phyloP scores from a whole-genome alignment of 1,140 invertebrate species.

The Melanaphis sacchari region DNA sequence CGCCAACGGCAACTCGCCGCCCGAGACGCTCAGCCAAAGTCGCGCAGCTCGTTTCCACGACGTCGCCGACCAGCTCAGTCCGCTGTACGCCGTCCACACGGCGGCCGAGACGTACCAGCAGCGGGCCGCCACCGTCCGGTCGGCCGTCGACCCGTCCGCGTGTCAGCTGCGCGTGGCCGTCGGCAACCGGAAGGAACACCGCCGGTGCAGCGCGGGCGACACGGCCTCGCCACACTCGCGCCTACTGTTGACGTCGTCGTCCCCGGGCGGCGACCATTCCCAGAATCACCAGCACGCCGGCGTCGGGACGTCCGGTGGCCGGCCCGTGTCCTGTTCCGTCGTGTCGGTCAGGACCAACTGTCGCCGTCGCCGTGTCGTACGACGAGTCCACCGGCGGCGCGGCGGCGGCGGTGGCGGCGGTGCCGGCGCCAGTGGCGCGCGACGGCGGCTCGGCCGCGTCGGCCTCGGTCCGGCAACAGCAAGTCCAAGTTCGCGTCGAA shows the following conservation, averaged over 20 bases:
- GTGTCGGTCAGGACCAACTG: constrained; percentile 59
- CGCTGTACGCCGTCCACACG: constrained; percentile 68
- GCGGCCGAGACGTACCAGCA: constrained; percentile 64
- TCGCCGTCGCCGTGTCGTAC: constrained; percentile 60
- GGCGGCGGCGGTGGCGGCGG: not conserved
- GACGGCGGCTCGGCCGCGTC: constrained; percentile 56
- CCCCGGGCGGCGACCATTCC: constrained; percentile 49
- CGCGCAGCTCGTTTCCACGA: constrained; percentile 60
- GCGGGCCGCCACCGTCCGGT: constrained; percentile 58
- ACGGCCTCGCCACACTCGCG: constrained; percentile 56
- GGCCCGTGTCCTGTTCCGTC: constrained; percentile 2
- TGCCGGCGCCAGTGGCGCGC: constrained; percentile 58
- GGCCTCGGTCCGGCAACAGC: not conserved
- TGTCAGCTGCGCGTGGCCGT: constrained; percentile 65
- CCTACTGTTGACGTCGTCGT: constrained; percentile 40
- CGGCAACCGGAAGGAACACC: constrained; percentile 58
- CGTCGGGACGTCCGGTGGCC: not conserved
- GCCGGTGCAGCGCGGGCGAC: constrained; percentile 59
- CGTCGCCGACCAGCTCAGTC: constrained; percentile 62
- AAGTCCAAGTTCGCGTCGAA: constrained; percentile 68
- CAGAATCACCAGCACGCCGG: not conserved
- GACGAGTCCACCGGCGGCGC: constrained; percentile 42
- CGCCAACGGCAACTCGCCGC: constrained; percentile 52
- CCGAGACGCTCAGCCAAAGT: constrained; percentile 53
- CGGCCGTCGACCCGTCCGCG: constrained; percentile 44